A percentile compares a stretch with the other conserved stretches of the same genome.
phyloP scores from a whole-genome alignment of 1,140 invertebrate genomes.

The Cotesia typhae region DNA sequence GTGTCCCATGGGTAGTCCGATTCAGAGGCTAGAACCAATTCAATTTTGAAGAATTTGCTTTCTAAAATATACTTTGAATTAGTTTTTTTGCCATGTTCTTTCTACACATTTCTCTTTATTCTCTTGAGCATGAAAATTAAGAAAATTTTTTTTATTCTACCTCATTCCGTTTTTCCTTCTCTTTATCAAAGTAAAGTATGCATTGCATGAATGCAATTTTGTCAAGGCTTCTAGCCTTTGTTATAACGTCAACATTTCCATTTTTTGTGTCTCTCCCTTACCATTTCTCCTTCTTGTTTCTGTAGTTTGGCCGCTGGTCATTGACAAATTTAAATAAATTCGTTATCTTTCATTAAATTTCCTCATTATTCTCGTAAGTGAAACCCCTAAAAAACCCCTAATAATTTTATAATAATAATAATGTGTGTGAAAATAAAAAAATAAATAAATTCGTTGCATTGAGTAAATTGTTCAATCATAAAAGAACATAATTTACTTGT shows the following conservation, averaged over 20 bases:
- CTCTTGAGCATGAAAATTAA: background rate
- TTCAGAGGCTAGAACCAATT: constrained; percentile 2
- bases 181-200: constrained; percentile 14
- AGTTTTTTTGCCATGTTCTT: background rate
- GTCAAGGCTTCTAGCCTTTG: constrained; percentile 2
- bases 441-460: background rate
- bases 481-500: background rate
- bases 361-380: constrained; percentile 4
- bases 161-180: no score
- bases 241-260: constrained; percentile 28
- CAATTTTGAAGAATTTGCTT: constrained; percentile 17
- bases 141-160: background rate
- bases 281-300: background rate
- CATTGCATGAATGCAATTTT: constrained; percentile 27
- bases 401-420: background rate
- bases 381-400: no score
- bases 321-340: constrained; percentile 19
- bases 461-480: constrained; percentile 11
- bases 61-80: background rate
- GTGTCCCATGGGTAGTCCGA: constrained; percentile 13
- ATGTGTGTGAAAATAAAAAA: constrained; percentile 1
- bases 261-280: constrained; percentile 8
- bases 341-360: constrained; percentile 25
- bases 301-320: background rate
- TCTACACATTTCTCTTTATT: background rate